Base-by-base conservation (phyloP, 2,797 vertebrate species). In the Odontamblyopus lacepedii region DNA sequence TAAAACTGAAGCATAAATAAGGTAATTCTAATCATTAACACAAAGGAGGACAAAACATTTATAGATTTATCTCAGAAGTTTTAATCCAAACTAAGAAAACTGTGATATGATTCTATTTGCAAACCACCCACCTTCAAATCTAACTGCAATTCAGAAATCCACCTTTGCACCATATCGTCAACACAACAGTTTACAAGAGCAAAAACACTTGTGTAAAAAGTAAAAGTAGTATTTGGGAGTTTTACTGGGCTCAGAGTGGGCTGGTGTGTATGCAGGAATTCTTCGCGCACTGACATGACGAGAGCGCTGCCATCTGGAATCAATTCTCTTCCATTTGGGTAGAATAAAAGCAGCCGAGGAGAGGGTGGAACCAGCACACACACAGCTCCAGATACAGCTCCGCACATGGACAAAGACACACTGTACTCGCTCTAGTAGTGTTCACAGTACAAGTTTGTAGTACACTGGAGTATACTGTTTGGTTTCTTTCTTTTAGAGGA, bases 341-440 rank as follows among this genome's bases (percentile, higher is more conserved):
- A 27, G 68, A 70, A 61, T 38, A 70, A 70, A 60, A 68, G 67
- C 38, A 70, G 55, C 61, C 70, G 61, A 56, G 67, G 32, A 57
- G 30, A 55, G 75, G 73, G 57, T 51, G 63, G 63, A 44, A 66
- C 41, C 63, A 27, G 44, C 62, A 44, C 61, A 35, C 61, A 38
- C 61, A 61, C 56, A 57, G 41, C 41, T 44, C 41, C 57, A 64
- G 11, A 26, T 38, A 44, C 35, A 64, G 35, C 9, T 64, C 35
- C 12, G 13, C 57, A 60, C 26, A 60, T 50, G 44, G 63, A 66
- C 41, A 50, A 66, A 66, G 41, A 26, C 63, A 66, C 26, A 66
- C 44, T 50, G 63, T 50, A 66, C 63, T 29, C 11, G 12, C 8
- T 48, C n/a, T 44, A 26, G 38, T 41, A 63, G 55, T 38, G 41